Base-by-base conservation (phyloP, 2,888 invertebrate genomes). In the Diloba caeruleocephala region DNA sequence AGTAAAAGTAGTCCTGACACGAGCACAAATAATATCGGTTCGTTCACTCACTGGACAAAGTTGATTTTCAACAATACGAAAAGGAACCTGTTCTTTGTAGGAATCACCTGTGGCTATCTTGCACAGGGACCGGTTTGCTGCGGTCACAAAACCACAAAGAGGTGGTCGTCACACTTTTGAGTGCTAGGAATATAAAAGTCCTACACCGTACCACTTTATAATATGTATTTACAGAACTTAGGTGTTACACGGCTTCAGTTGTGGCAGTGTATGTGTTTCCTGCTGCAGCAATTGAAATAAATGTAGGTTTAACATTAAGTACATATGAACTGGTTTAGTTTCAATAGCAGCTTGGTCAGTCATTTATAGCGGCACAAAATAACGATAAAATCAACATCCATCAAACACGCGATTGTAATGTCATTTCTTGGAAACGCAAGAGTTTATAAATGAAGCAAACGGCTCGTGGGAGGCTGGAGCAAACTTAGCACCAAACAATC, bases 51-150 rank as follows among this genome's bases (percentile, higher is more conserved):
- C 72, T 69, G 72, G 56, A 66, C 62, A 74, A 70, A 74, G 70
- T 76, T 67, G 69, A 74, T 83, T 81, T 82, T 75, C 75, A 82
- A 87, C 80, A 84, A 85, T 84, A 81, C 78, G 61, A 61, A 64
- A 74, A 77, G 64, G 72, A 81, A 89, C 90, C 89, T 81, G 90
- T 89, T 88, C 76, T 72, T 70, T 78, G 74, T 74, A 78, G 77
- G 81, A 81, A 84, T 85, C 89, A 90, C 89, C 89, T 90, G 90
- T 86, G 76, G 80, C 81, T 81, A 80, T 82, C 78, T 78, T 79
- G 79, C 74, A 69, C 66, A 15, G 57, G 63, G 81, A 90, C 89
- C 87, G 86, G 89, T 88, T 83, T 68, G 66, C 61, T 78, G 85
- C 78, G 85, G 84, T 85, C 85, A 84, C 81, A 71, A 84, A 81